Evolutionary conservation across 2,113 vertebrate species (phyloP), one percentile per base, ranked within the genome.

Genomic region (Peromyscus polionotus): DNA sequence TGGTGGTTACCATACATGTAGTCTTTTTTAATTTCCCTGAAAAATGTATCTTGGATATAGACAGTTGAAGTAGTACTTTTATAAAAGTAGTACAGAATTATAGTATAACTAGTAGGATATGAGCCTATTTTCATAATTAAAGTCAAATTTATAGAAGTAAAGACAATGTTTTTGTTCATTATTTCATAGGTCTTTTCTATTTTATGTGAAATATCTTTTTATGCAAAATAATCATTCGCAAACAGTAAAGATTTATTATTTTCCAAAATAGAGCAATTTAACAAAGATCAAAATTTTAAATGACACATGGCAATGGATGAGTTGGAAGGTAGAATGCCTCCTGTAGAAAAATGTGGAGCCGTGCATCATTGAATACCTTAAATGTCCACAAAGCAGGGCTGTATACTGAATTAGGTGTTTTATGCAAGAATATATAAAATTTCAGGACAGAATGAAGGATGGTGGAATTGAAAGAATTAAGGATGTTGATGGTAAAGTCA

Each of bases 151-250:
- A 7, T n/a, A 48, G 73, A 89, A 48, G 1, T 57, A 59, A 90
- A 63, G 6, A 86, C 31, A n/a, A 57, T 26, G 17, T 96, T 85
- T 75, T 48, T 75, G 22, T 90, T 93, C 7, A 88, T 7, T 51
- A 17, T 70, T 54, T 75, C 28, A 70, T 22, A 75, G 1, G 12
- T 73, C 61, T 91, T 45, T 33, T 61, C 16, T 4, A 26, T 57
- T 93, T 93, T 84, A 17, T 67, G 11, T 75, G 24, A 36, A 85
- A 26, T 94, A 48, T n/a, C 31, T 80, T 42, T 77, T 63, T 76
- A 67, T 59, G 2, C 7, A 59, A 63, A 70, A 4, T 57, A n/a
- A 17, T 89, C 6, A 81, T 72, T 88, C 24, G 48, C 4, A 75
- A 13, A 19, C 24, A 73, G n/a, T 48, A 72, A 89, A 63, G 1